Base-by-base conservation (phyloP, 2,888 invertebrate genomes). In the Geophilus truncorum region DNA sequence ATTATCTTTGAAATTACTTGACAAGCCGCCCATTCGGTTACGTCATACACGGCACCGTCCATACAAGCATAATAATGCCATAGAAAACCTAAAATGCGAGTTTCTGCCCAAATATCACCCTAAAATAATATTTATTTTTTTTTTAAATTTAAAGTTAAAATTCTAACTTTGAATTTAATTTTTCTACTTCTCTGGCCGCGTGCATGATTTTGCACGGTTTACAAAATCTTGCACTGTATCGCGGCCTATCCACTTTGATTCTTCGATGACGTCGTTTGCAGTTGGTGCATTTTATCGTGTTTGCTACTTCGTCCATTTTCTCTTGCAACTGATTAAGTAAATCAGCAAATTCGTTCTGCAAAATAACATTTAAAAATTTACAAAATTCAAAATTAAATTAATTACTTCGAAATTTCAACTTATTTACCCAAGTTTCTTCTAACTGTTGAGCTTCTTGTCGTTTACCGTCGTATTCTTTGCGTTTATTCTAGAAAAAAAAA, bases 101-200 rank as follows among this genome's bases (percentile, higher is more conserved):
- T 94, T 88, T 97, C 97, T 77, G 97, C 96, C 97, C 97, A 97
- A 85, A 97, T 95, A 87, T 97, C 97, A 82, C 97, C 96, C 93
- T 94, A 86, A 0, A 83, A 77, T 82, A 70, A 84, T 75, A 78
- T 77, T 9, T 9, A 12, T 1, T 9, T 7, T 70, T 70, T 70
- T n/a, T n/a, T n/a, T n/a, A n/a, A n/a, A n/a, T n/a, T n/a, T n/a
- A n/a, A n/a, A n/a, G n/a, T n/a, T n/a, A n/a, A n/a, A n/a, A n/a
- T n/a, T n/a, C n/a, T n/a, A n/a, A n/a, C n/a, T n/a, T n/a, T n/a
- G n/a, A n/a, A n/a, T n/a, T n/a, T n/a, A n/a, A n/a, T n/a, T n/a
- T n/a, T n/a, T n/a, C n/a, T n/a, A 93, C 93, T 90, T 95, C 95
- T 89, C 94, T 92, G 62, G 95, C 95, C 82, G 94, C 92, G 89